These are phyloP conservation scores for Drosophila rufa DNA, from an alignment of 1,140 invertebrate genomes.

Conservation along the genomic window DNA sequence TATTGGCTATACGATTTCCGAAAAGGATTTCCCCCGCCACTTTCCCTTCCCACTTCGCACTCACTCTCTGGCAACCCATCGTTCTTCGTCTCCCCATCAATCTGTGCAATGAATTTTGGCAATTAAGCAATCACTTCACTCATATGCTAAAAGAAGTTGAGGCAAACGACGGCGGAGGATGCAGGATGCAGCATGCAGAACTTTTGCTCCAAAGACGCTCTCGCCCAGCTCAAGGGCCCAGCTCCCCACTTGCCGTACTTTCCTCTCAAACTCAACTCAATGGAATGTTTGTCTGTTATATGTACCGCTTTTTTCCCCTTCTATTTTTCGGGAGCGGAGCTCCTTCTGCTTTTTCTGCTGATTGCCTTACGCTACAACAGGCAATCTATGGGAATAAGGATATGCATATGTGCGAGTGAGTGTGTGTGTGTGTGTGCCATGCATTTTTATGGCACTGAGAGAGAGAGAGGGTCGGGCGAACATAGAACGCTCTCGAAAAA, in stretches of 20 bases:
- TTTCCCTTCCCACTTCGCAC: neutral
- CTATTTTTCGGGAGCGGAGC: neutral
- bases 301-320: slow-evolving; percentile 12
- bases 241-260: neutral
- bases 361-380: slow-evolving; percentile 48
- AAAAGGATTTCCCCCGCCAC: neutral
- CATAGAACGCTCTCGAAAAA: slow-evolving; percentile 53
- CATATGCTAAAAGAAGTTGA: slow-evolving; percentile 22
- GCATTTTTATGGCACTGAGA: slow-evolving; percentile 44
- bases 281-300: slow-evolving; percentile 48
- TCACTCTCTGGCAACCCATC: neutral
- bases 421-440: slow-evolving; percentile 29
- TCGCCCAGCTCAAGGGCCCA: slow-evolving; percentile 14
- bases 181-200: neutral
- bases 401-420: slow-evolving; percentile 40
- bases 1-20: neutral
- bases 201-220: slow-evolving; percentile 28
- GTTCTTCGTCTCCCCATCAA: slow-evolving; percentile 1
- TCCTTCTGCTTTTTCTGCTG: slow-evolving; percentile 46
- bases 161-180: neutral
- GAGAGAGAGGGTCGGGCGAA: too few relatives aligned
- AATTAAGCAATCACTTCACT: slow-evolving; percentile 55
- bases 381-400: slow-evolving; percentile 50
- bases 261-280: slow-evolving; percentile 25
- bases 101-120: slow-evolving; percentile 56